phyloP scores from a whole-genome alignment of 2,113 vertebrate genomes.

The Myocastor coypus region DNA sequence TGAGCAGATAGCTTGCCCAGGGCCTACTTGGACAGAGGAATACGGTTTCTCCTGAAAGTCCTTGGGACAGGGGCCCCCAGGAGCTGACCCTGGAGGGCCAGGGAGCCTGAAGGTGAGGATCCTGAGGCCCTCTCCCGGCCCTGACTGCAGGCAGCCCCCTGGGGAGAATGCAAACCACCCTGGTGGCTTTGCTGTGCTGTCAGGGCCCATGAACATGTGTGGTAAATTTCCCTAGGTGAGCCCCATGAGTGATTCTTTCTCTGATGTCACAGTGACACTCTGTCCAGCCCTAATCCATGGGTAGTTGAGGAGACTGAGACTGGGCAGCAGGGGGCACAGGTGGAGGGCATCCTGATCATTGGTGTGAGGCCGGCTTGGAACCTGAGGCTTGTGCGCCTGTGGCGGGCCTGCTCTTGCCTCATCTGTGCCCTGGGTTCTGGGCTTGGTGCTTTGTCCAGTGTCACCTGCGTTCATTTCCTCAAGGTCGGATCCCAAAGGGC shows the following conservation, averaged over 20 bases:
- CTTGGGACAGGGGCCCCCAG: not conserved
- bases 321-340: not conserved
- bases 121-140: not conserved
- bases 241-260: not conserved
- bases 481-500: not conserved
- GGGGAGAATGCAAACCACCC: not conserved
- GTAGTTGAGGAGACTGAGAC: not conserved
- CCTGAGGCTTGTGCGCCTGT: not conserved
- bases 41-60: not conserved
- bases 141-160: not conserved
- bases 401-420: not conserved
- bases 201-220: not conserved
- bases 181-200: not conserved
- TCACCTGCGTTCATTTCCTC: not conserved
- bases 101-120: not conserved
- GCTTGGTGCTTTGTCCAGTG: not conserved
- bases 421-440: not conserved
- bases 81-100: not conserved
- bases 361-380: not conserved
- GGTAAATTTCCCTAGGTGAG: not conserved
- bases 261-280: not conserved
- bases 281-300: fast-evolving
- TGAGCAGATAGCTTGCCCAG: not conserved
- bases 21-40: not conserved
- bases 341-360: not conserved